These are phyloP conservation scores for Paedocypris micromegethes DNA, from an alignment of 2,797 vertebrate species.

Conservation along the genomic window DNA sequence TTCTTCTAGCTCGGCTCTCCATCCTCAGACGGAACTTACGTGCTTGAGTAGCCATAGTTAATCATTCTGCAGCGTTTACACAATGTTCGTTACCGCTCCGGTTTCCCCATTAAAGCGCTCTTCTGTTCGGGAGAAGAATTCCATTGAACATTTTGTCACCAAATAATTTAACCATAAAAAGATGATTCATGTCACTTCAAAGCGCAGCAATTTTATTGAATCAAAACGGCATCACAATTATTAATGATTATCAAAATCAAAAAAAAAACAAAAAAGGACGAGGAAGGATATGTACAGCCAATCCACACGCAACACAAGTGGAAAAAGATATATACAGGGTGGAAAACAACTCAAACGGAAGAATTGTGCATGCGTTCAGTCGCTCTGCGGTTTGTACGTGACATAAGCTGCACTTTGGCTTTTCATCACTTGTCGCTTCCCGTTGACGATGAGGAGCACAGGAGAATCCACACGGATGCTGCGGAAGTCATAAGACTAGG, in stretches of 20 bases:
- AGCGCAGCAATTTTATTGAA: too few relatives aligned
- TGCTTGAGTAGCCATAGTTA: constrained; percentile 35
- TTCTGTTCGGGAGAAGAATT: too few relatives aligned
- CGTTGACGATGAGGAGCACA: constrained; percentile 81
- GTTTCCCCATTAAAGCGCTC: too few relatives aligned
- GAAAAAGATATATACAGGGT: neutral
- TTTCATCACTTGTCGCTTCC: constrained; percentile 75
- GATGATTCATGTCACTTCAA: too few relatives aligned
- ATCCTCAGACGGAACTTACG: constrained; percentile 43
- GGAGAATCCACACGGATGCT: constrained; percentile 86
- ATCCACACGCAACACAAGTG: too few relatives aligned
- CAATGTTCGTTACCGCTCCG: neutral
- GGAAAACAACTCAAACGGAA: neutral
- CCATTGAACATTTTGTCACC: too few relatives aligned
- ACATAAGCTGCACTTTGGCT: constrained; percentile 79
- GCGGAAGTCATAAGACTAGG: constrained; percentile 77
- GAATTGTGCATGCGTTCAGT: neutral
- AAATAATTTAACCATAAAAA: too few relatives aligned
- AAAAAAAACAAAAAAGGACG: too few relatives aligned
- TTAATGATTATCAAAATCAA: too few relatives aligned
- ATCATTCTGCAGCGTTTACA: neutral
- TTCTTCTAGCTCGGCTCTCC: constrained; percentile 72
- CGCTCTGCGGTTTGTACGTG: constrained; percentile 70
- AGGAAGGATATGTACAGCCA: too few relatives aligned
- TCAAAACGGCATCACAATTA: too few relatives aligned